Base-by-base conservation (phyloP, 2,113 vertebrate species). In the Dromas ardeola region DNA sequence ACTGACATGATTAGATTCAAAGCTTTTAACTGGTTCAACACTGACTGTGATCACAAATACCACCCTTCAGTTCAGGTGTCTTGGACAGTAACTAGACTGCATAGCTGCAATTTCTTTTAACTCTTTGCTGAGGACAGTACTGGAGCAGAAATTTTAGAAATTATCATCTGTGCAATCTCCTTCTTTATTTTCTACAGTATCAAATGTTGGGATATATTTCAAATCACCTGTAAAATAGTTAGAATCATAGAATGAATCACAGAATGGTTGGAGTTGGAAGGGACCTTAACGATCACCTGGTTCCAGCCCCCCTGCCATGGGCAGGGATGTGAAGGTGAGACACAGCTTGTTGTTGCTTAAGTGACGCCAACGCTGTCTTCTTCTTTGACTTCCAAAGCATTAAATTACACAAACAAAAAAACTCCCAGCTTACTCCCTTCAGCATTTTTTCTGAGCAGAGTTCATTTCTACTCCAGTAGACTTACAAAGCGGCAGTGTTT, bases 391-490 rank as follows among this genome's bases (percentile, higher is more conserved):
- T 92, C 42, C 34, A 86, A 94, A 94, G 10, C 47, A 90, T 45
- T 72, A 65, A 62, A 91, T 61, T 66, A 42, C 4, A 2, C 43
- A 88, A 90, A 71, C 16, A 65, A 81, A 91, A 84, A 38, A 1
- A 1, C 0, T 2, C 20, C 7, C 40, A 79, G 36, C 42, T 55
- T 49, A 74, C 2, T 5, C 17, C 11, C 40, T 76, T 86, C 67
- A 59, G 73, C 49, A 73, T 40, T 87, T 94, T 88, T 87, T 82
- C 87, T 93, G 30, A 70, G 40, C 30, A 58, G 74, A 78, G 27
- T 88, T 95, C 2, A 36, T 80, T 95, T 89, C 85, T 86, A 88
- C n/a, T 94, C 20, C 81, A 95, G 81, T 29, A 87, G 73, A 74
- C 59, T 86, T 94, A 90, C 36, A 92, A 71, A 81, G 53, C 58